Evolutionary conservation across 2,888 invertebrate species (phyloP), one percentile per base, ranked within the genome.

Genomic region (Oxyscelio sp.): DNA sequence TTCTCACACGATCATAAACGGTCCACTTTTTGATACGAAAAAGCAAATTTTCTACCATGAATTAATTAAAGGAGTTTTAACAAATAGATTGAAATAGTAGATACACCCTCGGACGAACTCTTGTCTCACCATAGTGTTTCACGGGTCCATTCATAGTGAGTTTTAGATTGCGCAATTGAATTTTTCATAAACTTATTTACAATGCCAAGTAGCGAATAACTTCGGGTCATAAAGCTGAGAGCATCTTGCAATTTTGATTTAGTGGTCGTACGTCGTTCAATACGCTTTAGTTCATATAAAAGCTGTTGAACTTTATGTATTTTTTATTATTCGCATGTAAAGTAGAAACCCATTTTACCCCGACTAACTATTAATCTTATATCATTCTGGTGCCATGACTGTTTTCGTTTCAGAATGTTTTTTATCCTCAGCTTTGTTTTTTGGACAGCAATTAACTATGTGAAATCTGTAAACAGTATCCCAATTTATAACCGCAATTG

Each of bases 21-120:
- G 89, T 88, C 87, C 88, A 91, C 88, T 91, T 93, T 93, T 93
- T 93, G 91, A 93, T 93, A 93, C 91, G 89, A 92, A 24, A 66
- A 91, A 88, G 89, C 90, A 91, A 91, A 91, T 93, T 93, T 93
- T 93, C 91, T 93, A 93, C 90, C 90, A 87, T 79, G 86, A 85
- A 81, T 80, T 87, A 34, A 34, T 34, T 34, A 77, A 71, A 68
- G 63, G 56, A 83, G 85, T 88, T 87, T 83, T 73, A 80, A 63
- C 40, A 63, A 59, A 73, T 21, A 34, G 40, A 71, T 71, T 80
- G 61, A 75, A 58, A 61, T 68, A 66, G 58, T 75, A 66, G 77
- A 58, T 58, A 63, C 75, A 87, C 87, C 84, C 83, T 85, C 83
- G 74, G 86, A 78, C 73, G 80, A 88, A 63, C 70, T 70, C 87